Evolutionary conservation across 2,888 invertebrate genomes (phyloP).

Genomic region (Lasioglossum leucozonium): DNA sequence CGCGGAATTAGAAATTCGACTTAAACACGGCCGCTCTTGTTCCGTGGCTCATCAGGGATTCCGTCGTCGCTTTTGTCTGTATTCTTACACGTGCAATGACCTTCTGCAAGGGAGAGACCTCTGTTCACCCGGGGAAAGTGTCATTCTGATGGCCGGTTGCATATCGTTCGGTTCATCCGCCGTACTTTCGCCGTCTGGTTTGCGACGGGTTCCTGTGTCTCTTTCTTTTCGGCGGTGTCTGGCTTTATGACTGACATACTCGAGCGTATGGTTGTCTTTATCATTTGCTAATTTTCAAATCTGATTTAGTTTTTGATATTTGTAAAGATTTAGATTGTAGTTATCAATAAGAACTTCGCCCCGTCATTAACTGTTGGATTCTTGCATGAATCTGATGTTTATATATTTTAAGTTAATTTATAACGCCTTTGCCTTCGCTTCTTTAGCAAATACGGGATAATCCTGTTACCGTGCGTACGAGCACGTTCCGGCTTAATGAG

Average conservation of each 20-base stretch:
- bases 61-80: constrained; percentile 54
- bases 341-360: too few species aligned
- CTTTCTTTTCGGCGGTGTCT: constrained; percentile 27
- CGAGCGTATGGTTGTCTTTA: neutral
- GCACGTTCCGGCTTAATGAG: too few species aligned
- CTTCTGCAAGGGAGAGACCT: constrained; percentile 62
- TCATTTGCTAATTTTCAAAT: neutral
- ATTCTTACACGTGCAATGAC: constrained; percentile 74
- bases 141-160: constrained; percentile 60
- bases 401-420: too few species aligned
- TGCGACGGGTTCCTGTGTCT: constrained; percentile 44
- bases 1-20: constrained; percentile 74
- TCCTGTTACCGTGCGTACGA: too few species aligned
- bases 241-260: neutral
- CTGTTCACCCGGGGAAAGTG: constrained; percentile 69
- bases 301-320: too few species aligned
- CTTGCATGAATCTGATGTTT: too few species aligned
- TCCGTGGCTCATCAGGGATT: constrained; percentile 67
- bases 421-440: too few species aligned
- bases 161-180: constrained; percentile 48
- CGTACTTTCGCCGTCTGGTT: constrained; percentile 63
- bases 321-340: too few species aligned
- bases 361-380: too few species aligned
- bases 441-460: too few species aligned
- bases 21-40: constrained; percentile 62